Evolutionary conservation across 2,113 vertebrate species (phyloP).

Genomic region (Pithys albifrons): DNA sequence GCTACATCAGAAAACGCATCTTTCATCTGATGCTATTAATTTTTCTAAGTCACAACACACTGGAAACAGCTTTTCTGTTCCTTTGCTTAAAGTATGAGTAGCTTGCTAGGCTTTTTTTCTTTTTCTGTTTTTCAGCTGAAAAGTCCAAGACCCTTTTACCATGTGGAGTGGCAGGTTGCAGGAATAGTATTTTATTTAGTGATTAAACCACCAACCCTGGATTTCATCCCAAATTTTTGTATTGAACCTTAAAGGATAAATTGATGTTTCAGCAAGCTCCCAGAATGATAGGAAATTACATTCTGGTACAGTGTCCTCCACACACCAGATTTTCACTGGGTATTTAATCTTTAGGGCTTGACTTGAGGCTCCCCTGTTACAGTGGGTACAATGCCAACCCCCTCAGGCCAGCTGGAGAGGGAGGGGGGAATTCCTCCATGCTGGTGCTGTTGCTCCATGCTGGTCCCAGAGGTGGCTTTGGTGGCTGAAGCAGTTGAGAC

Average conservation of each 20-base stretch:
- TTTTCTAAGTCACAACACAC: neutral
- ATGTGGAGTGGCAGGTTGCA: neutral
- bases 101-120: neutral
- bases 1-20: neutral
- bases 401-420: neutral
- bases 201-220: neutral
- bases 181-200: neutral
- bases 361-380: neutral
- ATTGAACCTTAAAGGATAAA: neutral
- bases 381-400: neutral
- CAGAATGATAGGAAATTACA: neutral
- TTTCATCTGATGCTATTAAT: neutral
- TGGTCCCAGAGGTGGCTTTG: neutral
- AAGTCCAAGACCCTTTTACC: neutral
- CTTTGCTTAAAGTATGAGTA: neutral
- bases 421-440: rapidly evolving
- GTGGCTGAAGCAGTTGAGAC: neutral
- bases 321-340: neutral
- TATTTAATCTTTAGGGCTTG: neutral
- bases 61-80: neutral
- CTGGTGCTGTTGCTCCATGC: neutral
- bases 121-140: neutral
- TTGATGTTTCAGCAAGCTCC: neutral
- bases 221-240: neutral
- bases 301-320: neutral